Evolutionary conservation across 1,140 invertebrate species (phyloP).

Genomic region (Bombus waltoni): DNA sequence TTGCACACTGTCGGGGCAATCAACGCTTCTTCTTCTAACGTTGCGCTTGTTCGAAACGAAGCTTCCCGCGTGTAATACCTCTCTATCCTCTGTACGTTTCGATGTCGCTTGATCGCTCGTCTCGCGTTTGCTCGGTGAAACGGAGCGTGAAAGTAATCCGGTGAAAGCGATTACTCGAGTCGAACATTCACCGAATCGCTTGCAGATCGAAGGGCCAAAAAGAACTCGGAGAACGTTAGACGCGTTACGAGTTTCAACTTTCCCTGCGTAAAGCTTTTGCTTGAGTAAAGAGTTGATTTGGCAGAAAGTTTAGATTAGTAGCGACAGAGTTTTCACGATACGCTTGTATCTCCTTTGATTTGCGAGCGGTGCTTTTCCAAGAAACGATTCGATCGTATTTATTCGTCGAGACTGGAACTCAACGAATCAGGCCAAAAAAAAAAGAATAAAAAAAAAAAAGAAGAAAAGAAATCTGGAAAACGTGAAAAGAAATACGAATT

Average conservation of each 20-base stretch:
- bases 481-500: background rate
- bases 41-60: conserved; percentile 1
- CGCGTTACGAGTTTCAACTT: too few relatives aligned
- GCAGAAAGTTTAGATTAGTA: conserved; percentile 7
- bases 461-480: background rate
- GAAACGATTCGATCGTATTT: background rate
- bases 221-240: background rate
- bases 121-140: background rate
- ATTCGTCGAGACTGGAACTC: background rate
- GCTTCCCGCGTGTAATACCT: too few relatives aligned
- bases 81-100: background rate
- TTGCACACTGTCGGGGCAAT: background rate
- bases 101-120: conserved; percentile 22
- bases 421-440: background rate
- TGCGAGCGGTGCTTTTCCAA: conserved; percentile 13
- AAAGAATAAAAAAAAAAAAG: too few relatives aligned
- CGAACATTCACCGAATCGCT: background rate
- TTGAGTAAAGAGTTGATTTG: conserved; percentile 27
- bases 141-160: background rate
- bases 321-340: background rate
- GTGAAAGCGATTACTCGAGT: conserved; percentile 13
- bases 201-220: conserved; percentile 10
- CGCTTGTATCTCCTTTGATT: conserved; percentile 29
- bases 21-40: conserved; percentile 18
- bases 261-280: conserved; percentile 13